These are phyloP conservation scores for Arctocebus calabarensis DNA, from an alignment of 2,797 vertebrate genomes.

Conservation along the genomic window DNA sequence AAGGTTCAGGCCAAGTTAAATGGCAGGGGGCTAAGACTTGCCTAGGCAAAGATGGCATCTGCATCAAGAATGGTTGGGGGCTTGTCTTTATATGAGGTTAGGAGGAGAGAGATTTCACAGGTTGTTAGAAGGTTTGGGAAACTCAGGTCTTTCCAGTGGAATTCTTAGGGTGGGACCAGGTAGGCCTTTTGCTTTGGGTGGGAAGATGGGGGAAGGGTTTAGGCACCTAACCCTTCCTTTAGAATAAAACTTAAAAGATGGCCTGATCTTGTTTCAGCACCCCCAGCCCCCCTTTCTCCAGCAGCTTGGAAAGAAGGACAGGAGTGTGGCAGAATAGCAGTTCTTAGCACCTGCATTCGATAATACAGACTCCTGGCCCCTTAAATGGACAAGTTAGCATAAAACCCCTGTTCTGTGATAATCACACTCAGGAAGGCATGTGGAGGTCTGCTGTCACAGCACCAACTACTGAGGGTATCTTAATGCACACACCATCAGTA, in stretches of 20 bases:
- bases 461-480: neutral
- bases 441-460: neutral
- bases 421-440: neutral
- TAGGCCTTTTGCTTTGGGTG: too few relatives aligned
- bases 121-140: too few relatives aligned
- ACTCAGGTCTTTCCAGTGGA: too few relatives aligned
- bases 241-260: neutral
- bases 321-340: neutral
- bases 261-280: neutral
- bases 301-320: neutral
- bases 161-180: too few relatives aligned
- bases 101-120: too few relatives aligned
- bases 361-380: neutral
- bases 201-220: too few relatives aligned
- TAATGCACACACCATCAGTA: neutral
- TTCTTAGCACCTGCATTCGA: neutral
- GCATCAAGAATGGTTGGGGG: too few relatives aligned
- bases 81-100: too few relatives aligned
- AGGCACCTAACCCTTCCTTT: neutral
- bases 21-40: too few relatives aligned
- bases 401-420: neutral
- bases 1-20: too few relatives aligned
- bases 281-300: neutral
- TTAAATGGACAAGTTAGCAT: neutral
- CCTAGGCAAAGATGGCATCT: too few relatives aligned